Conservation (phyloP, 2,888 invertebrate genomes). For the Melanargia galathea region DNA sequence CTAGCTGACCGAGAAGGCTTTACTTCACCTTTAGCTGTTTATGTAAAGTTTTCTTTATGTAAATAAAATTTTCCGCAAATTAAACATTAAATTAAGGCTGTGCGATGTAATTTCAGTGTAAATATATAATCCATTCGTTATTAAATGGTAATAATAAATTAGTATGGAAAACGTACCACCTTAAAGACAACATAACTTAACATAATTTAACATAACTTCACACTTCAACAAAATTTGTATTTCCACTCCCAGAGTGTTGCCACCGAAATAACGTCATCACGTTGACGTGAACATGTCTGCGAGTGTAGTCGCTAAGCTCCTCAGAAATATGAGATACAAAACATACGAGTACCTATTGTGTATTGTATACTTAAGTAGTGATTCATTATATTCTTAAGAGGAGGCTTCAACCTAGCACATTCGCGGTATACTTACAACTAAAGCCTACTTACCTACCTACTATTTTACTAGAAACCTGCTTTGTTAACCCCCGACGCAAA, state of each 20-base stretch:
- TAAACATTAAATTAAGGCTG: no score
- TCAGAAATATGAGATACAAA: constrained; percentile 28
- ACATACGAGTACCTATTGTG: constrained; percentile 1
- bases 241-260: not conserved
- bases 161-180: no score
- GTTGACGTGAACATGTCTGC: constrained; percentile 28
- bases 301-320: constrained; percentile 29
- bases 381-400: constrained; percentile 1
- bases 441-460: not conserved
- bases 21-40: no score
- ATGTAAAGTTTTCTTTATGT: no score
- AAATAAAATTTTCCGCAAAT: no score
- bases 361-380: not conserved
- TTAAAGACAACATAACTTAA: no score
- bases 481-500: no score
- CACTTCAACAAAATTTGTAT: constrained; percentile 9
- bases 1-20: no score
- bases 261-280: constrained; percentile 23
- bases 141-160: no score
- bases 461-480: not conserved
- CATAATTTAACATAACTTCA: not conserved
- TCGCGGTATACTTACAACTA: not conserved
- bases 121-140: no score
- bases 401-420: constrained; percentile 1
- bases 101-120: no score